Percentiles rank a stretch among this genome's conserved stretches.
phyloP scores from a whole-genome alignment of 2,113 vertebrate species.

The Scatophagus argus region DNA sequence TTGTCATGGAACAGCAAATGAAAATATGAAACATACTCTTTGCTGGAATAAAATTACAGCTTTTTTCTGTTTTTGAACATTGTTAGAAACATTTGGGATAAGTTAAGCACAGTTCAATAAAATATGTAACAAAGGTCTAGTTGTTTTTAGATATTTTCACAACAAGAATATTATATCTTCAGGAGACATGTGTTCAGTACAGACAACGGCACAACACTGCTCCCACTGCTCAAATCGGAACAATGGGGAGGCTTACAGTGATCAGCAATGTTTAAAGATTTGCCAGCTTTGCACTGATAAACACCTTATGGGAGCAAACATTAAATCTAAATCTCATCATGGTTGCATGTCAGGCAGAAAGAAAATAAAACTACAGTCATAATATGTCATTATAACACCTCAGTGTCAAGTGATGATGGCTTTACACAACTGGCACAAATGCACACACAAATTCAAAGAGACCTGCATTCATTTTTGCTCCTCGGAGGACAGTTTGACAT shows the following conservation, averaged over 20 bases:
- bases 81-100: too few species aligned
- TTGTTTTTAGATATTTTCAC: too few species aligned
- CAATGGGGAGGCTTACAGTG: conserved; percentile 15
- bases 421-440: conserved; percentile 21
- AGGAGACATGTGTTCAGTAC: conserved; percentile 8
- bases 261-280: conserved; percentile 18
- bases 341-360: conserved; percentile 1
- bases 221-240: conserved; percentile 24
- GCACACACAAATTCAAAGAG: conserved; percentile 41
- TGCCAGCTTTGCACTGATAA: conserved; percentile 19
- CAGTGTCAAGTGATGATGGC: conserved; percentile 18
- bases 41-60: too few species aligned
- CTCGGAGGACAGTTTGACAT: conserved; percentile 59
- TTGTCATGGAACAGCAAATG: too few species aligned
- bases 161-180: too few species aligned
- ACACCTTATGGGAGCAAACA: conserved; percentile 6
- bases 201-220: not conserved
- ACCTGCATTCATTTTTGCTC: conserved; percentile 46
- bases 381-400: conserved; percentile 35
- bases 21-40: too few species aligned
- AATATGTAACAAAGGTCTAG: too few species aligned
- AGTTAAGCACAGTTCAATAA: too few species aligned
- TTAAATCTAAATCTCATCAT: conserved; percentile 38
- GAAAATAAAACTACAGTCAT: conserved; percentile 35
- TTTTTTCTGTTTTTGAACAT: too few species aligned